Percentiles rank a stretch among this genome's conserved stretches.
Evolutionary conservation across 2,797 vertebrate genomes (phyloP).

Genomic region (Gambusia yucatana): DNA sequence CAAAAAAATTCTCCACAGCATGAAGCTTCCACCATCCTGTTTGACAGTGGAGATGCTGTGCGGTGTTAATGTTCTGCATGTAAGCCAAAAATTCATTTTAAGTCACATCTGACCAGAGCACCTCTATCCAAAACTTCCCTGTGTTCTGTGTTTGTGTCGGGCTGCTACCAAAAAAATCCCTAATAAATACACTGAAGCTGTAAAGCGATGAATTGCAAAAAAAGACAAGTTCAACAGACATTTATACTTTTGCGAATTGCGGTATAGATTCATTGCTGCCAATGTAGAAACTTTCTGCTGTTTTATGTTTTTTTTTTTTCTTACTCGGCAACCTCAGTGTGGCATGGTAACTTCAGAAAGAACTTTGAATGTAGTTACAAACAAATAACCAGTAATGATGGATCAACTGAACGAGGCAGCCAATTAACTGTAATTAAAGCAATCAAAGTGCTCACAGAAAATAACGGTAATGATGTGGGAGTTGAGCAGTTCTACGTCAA

Average conservation of each 20-base stretch:
- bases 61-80: neutral
- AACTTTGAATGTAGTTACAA: conserved; percentile 64
- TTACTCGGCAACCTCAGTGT: conserved; percentile 53
- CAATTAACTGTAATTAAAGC: conserved; percentile 77
- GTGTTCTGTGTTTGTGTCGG: neutral
- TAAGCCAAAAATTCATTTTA: neutral
- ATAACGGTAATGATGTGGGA: conserved; percentile 64
- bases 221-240: neutral
- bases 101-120: neutral
- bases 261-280: conserved; percentile 46
- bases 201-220: neutral
- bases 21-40: neutral
- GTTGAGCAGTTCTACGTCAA: conserved; percentile 56
- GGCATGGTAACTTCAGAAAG: conserved; percentile 55
- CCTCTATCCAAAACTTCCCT: neutral
- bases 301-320: neutral
- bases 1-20: neutral
- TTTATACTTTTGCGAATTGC: neutral
- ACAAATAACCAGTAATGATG: conserved; percentile 73
- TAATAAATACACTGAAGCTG: neutral
- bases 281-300: conserved; percentile 54
- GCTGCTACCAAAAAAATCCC: neutral
- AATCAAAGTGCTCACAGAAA: conserved; percentile 74
- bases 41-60: neutral
- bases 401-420: conserved; percentile 57